phyloP scores from a whole-genome alignment of 2,113 vertebrate species.

The Labrus mixtus region DNA sequence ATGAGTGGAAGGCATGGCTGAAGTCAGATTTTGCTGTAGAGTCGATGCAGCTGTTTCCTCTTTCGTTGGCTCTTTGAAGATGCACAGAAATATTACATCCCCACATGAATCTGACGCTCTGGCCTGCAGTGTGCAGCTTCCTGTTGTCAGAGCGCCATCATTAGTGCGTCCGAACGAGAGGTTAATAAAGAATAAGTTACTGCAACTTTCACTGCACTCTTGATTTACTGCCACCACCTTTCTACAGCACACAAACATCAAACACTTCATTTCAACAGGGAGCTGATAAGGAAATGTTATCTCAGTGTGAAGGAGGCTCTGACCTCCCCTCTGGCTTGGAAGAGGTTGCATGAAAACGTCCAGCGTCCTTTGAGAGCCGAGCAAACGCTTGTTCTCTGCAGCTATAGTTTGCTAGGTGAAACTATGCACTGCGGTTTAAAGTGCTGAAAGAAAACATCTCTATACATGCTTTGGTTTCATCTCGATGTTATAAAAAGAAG shows the following conservation, averaged over 20 bases:
- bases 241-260: slow-evolving; percentile 63
- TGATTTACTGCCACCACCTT: slow-evolving; percentile 70
- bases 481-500: slow-evolving; percentile 38
- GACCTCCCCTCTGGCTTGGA: slow-evolving; percentile 59
- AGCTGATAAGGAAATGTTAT: slow-evolving; percentile 76
- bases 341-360: slow-evolving; percentile 52
- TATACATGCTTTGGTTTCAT: slow-evolving; percentile 26
- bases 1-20: not conserved
- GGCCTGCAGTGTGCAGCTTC: slow-evolving; percentile 85
- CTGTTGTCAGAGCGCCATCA: slow-evolving; percentile 80
- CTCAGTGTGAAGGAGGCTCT: slow-evolving; percentile 65
- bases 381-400: slow-evolving; percentile 28
- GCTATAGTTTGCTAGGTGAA: slow-evolving; percentile 1
- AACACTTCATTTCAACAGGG: slow-evolving; percentile 66
- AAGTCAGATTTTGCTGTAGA: slow-evolving; percentile 46
- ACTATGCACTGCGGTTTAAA: slow-evolving; percentile 30
- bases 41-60: slow-evolving; percentile 85
- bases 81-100: slow-evolving; percentile 79
- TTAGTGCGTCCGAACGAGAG: slow-evolving; percentile 42
- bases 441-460: slow-evolving; percentile 37
- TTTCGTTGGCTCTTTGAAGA: slow-evolving; percentile 80
- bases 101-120: slow-evolving; percentile 81
- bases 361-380: slow-evolving; percentile 47
- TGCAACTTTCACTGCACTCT: slow-evolving; percentile 62
- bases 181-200: slow-evolving; percentile 68